Percentiles rank a stretch among this genome's conserved stretches.
phyloP scores from a whole-genome alignment of 1,140 invertebrate species.

The Aleiodes sp. region DNA sequence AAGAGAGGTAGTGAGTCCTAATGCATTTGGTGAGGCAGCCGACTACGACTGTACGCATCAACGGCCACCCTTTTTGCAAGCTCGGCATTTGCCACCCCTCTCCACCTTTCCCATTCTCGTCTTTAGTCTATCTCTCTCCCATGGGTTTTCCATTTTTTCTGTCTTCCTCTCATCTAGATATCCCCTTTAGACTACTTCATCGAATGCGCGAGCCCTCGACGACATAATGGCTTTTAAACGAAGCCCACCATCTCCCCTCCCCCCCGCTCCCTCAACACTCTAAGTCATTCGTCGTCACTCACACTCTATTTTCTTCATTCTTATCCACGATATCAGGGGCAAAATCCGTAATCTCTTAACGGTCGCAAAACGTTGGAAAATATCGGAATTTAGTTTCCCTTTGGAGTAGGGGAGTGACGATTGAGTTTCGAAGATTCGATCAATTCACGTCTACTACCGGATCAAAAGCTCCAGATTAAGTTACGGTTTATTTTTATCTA shows the following conservation, averaged over 20 bases:
- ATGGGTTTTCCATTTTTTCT: constrained; percentile 16
- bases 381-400: constrained; percentile 42
- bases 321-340: constrained; percentile 32
- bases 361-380: constrained; percentile 55
- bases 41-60: constrained; percentile 63
- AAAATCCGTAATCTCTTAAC: constrained; percentile 63
- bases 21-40: constrained; percentile 61
- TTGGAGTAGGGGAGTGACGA: constrained; percentile 43
- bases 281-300: not conserved
- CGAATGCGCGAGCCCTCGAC: constrained; percentile 24
- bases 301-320: constrained; percentile 19
- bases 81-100: constrained; percentile 52
- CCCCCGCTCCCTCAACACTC: too few relatives aligned
- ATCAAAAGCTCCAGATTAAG: not conserved
- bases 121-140: constrained; percentile 19
- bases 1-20: constrained; percentile 54
- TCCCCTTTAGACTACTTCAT: constrained; percentile 19
- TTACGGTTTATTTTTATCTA: not conserved
- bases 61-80: constrained; percentile 65
- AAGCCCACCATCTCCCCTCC: constrained; percentile 37
- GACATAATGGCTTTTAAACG: constrained; percentile 62
- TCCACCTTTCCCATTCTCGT: constrained; percentile 21
- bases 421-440: constrained; percentile 16
- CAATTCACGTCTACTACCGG: not conserved
- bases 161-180: constrained; percentile 13